phyloP scores from a whole-genome alignment of 2,888 invertebrate species.

The Xestia rhomboidea region DNA sequence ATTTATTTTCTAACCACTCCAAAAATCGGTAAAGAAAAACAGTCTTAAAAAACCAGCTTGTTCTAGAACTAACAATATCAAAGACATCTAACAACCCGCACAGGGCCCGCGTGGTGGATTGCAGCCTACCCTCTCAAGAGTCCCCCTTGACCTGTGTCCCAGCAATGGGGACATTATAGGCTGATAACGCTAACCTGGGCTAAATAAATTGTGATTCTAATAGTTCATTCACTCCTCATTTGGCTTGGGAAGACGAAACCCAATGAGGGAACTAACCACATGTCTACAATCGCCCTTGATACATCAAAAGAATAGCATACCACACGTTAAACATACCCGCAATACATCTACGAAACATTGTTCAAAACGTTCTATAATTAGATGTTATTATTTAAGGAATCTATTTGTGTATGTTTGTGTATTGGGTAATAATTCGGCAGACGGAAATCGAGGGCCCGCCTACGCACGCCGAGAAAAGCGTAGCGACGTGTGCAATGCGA shows the following conservation, averaged over 20 bases:
- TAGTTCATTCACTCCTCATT: background rate
- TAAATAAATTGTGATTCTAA: background rate
- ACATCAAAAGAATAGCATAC: constrained; percentile 42
- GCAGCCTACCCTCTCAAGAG: background rate
- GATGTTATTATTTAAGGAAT: constrained; percentile 76
- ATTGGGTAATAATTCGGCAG: constrained; percentile 82
- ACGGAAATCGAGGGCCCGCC: constrained; percentile 83
- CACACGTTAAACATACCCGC: constrained; percentile 34
- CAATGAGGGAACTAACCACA: constrained; percentile 8
- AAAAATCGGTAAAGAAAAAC: background rate
- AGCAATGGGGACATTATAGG: background rate
- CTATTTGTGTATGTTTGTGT: constrained; percentile 76
- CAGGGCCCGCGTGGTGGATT: background rate
- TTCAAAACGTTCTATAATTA: constrained; percentile 63
- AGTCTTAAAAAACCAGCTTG: background rate
- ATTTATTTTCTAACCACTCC: background rate
- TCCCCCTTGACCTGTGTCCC: too few species aligned
- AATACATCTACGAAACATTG: constrained; percentile 54
- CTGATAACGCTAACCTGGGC: background rate
- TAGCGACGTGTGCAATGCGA: constrained; percentile 76
- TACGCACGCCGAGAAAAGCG: constrained; percentile 79
- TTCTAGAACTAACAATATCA: background rate
- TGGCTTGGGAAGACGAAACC: background rate
- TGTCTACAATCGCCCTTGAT: constrained; percentile 48
- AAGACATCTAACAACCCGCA: background rate